These are phyloP conservation scores for Dipodomys stephensi DNA, from an alignment of 2,113 vertebrate genomes.

Conservation along the genomic window DNA sequence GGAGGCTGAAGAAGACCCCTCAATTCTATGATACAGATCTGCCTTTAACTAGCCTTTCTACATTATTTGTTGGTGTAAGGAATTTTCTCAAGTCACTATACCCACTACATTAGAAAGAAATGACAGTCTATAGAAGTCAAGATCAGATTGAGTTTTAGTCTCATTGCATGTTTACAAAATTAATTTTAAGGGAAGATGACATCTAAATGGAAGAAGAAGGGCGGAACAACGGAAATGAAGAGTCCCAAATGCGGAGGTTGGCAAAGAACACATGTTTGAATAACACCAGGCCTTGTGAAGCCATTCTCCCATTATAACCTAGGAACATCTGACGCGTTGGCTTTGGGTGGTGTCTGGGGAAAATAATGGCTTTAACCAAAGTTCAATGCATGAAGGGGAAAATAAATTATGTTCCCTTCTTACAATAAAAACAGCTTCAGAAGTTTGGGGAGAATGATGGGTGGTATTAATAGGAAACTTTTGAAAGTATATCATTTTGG, in stretches of 20 bases:
- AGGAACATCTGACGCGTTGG: slow-evolving; percentile 69
- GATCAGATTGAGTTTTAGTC: slow-evolving; percentile 33
- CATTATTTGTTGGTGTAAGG: neutral
- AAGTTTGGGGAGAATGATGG: slow-evolving; percentile 53
- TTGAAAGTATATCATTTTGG: slow-evolving; percentile 35
- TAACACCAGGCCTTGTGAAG: slow-evolving; percentile 30
- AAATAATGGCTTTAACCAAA: slow-evolving; percentile 61
- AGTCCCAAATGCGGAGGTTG: neutral
- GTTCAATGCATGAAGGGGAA: slow-evolving; percentile 62
- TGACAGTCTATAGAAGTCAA: neutral
- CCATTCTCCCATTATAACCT: slow-evolving; percentile 52
- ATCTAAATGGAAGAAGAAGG: neutral
- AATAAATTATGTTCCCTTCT: slow-evolving; percentile 60
- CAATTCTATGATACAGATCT: neutral
- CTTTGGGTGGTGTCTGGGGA: slow-evolving; percentile 62
- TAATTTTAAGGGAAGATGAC: neutral
- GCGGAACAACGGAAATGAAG: neutral
- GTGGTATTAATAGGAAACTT: slow-evolving; percentile 61
- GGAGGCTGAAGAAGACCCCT: neutral
- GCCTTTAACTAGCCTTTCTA: neutral
- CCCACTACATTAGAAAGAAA: neutral
- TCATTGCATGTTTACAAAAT: neutral
- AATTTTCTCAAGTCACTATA: neutral
- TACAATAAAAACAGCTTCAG: slow-evolving; percentile 33
- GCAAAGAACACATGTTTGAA: slow-evolving; percentile 36